These are phyloP conservation scores for Tillus elongatus DNA, from an alignment of 2,888 invertebrate species.

Conservation along the genomic window DNA sequence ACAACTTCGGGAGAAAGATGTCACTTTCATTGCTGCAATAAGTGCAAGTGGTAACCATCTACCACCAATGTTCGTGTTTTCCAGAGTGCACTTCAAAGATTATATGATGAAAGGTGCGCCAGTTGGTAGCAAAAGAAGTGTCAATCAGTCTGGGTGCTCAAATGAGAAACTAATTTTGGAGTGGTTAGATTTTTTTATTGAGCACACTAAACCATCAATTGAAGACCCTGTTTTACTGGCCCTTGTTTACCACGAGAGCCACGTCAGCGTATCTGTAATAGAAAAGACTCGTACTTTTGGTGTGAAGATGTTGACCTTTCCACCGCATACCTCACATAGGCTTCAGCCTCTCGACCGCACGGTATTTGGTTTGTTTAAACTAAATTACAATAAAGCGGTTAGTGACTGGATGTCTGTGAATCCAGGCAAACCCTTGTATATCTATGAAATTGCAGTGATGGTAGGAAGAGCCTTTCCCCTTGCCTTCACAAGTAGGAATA, in stretches of 20 bases:
- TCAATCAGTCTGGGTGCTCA: constrained; percentile 1
- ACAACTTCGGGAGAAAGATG: too few relatives aligned
- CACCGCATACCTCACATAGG: constrained; percentile 5
- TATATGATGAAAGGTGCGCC: constrained; percentile 2
- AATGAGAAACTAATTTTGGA: not conserved
- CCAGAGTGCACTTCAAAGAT: constrained; percentile 1
- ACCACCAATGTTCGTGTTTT: constrained; percentile 1
- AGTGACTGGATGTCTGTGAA: constrained; percentile 6
- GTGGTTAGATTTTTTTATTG: not conserved
- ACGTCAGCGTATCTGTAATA: constrained; percentile 1
- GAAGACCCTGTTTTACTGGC: constrained; percentile 5
- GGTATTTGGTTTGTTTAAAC: not conserved
- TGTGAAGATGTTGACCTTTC: constrained; percentile 5
- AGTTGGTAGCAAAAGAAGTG: constrained; percentile 1
- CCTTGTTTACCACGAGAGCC: constrained; percentile 3
- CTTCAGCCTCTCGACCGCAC: constrained; percentile 7
- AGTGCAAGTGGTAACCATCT: too few relatives aligned
- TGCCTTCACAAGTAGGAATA: too few relatives aligned
- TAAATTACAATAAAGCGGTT: constrained; percentile 1
- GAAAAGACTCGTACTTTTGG: constrained; percentile 4
- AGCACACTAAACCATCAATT: not conserved
- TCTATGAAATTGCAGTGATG: too few relatives aligned
- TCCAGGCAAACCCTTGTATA: constrained; percentile 1
- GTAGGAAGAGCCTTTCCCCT: too few relatives aligned
- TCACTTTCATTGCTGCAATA: too few relatives aligned